Percentiles rank a stretch among this genome's conserved stretches.
phyloP scores from a whole-genome alignment of 2,797 vertebrate species.

The Botia kubotai region DNA sequence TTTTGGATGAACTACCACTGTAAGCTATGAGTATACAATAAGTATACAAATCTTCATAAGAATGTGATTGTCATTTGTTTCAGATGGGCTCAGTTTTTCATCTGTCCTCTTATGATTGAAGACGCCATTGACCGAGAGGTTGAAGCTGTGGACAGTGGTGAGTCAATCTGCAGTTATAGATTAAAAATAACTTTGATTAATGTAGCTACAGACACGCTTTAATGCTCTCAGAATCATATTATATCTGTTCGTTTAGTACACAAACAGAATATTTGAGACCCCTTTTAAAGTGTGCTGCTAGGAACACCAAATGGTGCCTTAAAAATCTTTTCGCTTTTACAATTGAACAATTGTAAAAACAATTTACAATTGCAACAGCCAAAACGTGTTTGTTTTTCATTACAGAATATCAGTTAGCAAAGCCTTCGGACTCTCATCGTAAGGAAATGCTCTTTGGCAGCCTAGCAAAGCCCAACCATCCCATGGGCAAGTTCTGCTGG shows the following conservation, averaged over 20 bases:
- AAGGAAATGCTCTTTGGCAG: constrained; percentile 97
- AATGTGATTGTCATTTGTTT: neutral
- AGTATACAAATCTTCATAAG: neutral
- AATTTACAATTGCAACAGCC: too few species aligned
- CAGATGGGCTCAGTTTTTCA: constrained; percentile 98
- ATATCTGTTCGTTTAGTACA: too few species aligned
- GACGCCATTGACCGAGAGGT: constrained; percentile 96
- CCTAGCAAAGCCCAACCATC: constrained; percentile 92
- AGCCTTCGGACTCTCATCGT: constrained; percentile 94
- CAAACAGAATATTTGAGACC: too few species aligned
- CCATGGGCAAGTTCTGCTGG: constrained; percentile 98
- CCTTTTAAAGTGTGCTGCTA: too few species aligned
- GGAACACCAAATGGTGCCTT: too few species aligned
- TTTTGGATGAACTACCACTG: neutral
- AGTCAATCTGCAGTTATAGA: constrained; percentile 56
- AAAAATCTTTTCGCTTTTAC: neutral
- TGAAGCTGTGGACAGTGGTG: constrained; percentile 97
- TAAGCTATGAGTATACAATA: neutral
- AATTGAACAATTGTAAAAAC: neutral
- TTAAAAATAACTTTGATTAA: neutral
- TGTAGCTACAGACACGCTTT: neutral
- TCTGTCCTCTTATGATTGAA: constrained; percentile 94
- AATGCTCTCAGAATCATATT: too few species aligned
- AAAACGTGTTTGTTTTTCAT: neutral
- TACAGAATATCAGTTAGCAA: constrained; percentile 93